Percentiles rank a stretch among this genome's conserved stretches.
phyloP scores from a whole-genome alignment of 1,140 invertebrate species.

The Bathynomus jamesi region DNA sequence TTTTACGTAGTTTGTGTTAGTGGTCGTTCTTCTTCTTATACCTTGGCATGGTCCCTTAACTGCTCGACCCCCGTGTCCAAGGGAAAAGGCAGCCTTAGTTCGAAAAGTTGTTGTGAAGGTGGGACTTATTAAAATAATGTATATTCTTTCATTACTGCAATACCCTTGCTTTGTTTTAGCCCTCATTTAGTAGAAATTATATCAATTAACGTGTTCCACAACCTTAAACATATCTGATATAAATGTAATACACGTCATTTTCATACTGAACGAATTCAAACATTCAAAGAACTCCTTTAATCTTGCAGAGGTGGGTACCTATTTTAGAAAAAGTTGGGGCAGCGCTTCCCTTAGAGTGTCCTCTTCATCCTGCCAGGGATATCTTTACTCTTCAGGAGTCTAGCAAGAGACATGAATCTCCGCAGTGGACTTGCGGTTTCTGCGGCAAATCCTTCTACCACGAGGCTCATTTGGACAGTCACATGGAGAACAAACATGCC shows the following conservation, averaged over 20 bases:
- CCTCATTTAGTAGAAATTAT: not conserved
- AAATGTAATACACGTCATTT: no score
- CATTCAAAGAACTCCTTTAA: no score
- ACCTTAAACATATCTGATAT: no score
- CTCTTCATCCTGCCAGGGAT: slow-evolving; percentile 76
- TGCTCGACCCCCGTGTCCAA: slow-evolving; percentile 74
- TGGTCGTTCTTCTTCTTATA: slow-evolving; percentile 69
- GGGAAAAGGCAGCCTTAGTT: slow-evolving; percentile 80
- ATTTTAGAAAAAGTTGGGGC: slow-evolving; percentile 75
- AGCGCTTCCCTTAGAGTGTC: slow-evolving; percentile 76
- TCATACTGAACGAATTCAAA: no score
- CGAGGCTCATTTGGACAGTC: slow-evolving; percentile 75
- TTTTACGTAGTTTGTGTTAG: slow-evolving; percentile 57
- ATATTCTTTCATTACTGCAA: not conserved
- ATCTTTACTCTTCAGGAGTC: slow-evolving; percentile 75
- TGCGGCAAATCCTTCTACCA: slow-evolving; percentile 89
- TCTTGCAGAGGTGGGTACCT: slow-evolving; percentile 69
- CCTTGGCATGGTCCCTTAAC: slow-evolving; percentile 77
- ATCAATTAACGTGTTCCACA: not conserved
- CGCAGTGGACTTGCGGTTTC: slow-evolving; percentile 80
- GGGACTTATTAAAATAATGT: slow-evolving; percentile 31
- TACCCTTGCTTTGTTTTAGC: no score
- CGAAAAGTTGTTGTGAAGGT: slow-evolving; percentile 76
- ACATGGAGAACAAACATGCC: slow-evolving; percentile 83
- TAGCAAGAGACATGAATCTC: slow-evolving; percentile 67